phyloP scores from a whole-genome alignment of 2,888 invertebrate species.

The Caenorhabditis wallacei region DNA sequence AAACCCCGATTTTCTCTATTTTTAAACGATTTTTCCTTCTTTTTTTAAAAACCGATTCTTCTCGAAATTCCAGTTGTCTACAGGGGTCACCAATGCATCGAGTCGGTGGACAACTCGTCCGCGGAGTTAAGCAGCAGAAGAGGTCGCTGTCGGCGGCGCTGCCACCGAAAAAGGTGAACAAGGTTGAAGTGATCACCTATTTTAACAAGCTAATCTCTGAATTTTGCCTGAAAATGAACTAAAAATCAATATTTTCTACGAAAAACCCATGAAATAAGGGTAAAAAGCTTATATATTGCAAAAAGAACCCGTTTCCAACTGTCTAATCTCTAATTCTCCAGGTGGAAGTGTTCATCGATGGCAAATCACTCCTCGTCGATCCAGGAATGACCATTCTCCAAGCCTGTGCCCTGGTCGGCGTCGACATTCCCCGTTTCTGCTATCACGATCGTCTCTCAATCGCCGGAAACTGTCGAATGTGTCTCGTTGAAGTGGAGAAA shows the following conservation, averaged over 20 bases:
- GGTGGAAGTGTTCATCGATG: slow-evolving; percentile 92
- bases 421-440: slow-evolving; percentile 98
- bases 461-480: slow-evolving; percentile 99
- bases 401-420: slow-evolving; percentile 92
- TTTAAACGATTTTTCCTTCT: background rate
- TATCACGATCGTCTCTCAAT: slow-evolving; percentile 98
- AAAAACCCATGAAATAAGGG: no score
- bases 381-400: slow-evolving; percentile 98
- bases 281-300: no score
- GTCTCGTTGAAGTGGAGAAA: slow-evolving; percentile 98
- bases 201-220: no score
- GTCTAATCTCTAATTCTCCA: no score
- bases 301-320: no score
- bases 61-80: slow-evolving; percentile 31
- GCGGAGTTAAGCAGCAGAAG: slow-evolving; percentile 61
- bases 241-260: no score
- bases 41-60: no score
- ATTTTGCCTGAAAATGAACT: no score
- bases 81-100: slow-evolving; percentile 73
- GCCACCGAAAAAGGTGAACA: slow-evolving; percentile 73
- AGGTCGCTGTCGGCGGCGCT: slow-evolving; percentile 74
- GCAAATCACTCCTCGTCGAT: slow-evolving; percentile 93
- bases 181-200: background rate
- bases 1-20: background rate
- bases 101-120: slow-evolving; percentile 67